These are phyloP conservation scores for Ephialtes manifestator DNA, from an alignment of 2,888 invertebrate genomes.

Conservation along the genomic window DNA sequence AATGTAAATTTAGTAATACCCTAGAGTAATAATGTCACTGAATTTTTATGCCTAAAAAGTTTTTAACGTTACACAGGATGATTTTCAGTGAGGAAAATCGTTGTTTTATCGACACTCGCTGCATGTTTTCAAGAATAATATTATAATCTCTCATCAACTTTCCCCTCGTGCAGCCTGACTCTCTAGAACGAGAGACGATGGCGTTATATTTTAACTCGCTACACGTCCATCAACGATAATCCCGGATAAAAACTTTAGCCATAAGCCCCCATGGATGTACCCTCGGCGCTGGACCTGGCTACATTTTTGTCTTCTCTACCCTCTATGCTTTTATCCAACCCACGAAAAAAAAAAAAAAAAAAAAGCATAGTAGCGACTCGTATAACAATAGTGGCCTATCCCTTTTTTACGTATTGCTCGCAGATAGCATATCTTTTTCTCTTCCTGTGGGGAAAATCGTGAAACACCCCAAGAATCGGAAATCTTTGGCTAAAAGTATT, in stretches of 20 bases:
- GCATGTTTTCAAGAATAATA: conserved; percentile 29
- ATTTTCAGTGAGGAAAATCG: conserved; percentile 33
- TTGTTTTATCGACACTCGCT: conserved; percentile 24
- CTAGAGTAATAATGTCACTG: neutral
- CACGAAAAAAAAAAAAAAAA: neutral
- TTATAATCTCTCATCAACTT: conserved; percentile 21
- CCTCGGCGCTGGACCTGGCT: conserved; percentile 15
- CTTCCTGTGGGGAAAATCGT: neutral
- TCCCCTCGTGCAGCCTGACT: neutral
- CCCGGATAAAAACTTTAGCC: conserved; percentile 59
- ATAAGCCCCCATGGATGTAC: conserved; percentile 20
- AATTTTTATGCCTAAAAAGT: neutral
- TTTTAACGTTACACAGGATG: neutral
- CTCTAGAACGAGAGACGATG: conserved; percentile 8
- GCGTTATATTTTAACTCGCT: conserved; percentile 55
- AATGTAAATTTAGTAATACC: conserved; percentile 9
- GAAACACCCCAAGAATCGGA: neutral
- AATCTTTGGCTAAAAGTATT: conserved; percentile 26
- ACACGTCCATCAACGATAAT: conserved; percentile 63
- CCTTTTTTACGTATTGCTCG: neutral
- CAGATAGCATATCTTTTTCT: neutral
- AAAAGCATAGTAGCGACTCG: neutral
- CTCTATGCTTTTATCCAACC: neutral
- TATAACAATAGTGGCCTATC: neutral
- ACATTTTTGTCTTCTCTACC: conserved; percentile 4